phyloP scores from a whole-genome alignment of 1,140 invertebrate species.

The Hyles vespertilio region DNA sequence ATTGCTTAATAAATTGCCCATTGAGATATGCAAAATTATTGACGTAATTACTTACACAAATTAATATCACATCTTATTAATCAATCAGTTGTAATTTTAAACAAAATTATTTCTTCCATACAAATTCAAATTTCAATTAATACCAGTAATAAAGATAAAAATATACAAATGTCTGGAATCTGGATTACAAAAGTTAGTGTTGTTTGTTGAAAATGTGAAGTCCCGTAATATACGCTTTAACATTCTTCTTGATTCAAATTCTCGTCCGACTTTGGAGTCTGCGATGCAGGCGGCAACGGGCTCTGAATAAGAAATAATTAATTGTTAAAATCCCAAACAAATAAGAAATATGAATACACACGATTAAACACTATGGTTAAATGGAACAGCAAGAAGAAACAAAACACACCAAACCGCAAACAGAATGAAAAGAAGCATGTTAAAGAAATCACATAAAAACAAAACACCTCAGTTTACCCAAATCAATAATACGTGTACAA shows the following conservation, averaged over 20 bases:
- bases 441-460: constrained; percentile 12
- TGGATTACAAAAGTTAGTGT: constrained; percentile 48
- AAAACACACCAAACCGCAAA: constrained; percentile 18
- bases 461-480: constrained; percentile 30
- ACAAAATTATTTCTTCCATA: not conserved
- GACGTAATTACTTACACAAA: not conserved
- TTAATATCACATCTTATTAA: not conserved
- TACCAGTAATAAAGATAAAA: constrained; percentile 32
- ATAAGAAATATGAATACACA: constrained; percentile 2
- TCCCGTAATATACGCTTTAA: constrained; percentile 35
- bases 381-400: constrained; percentile 24
- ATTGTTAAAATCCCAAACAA: constrained; percentile 23
- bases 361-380: constrained; percentile 24
- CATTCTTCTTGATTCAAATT: constrained; percentile 78
- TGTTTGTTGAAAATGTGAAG: constrained; percentile 32
- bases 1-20: constrained; percentile 1
- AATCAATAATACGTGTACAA: constrained; percentile 77
- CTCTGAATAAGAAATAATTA: constrained; percentile 77
- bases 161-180: constrained; percentile 53
- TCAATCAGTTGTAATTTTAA: not conserved
- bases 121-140: constrained; percentile 20
- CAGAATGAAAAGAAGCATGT: constrained; percentile 7
- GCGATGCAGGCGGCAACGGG: constrained; percentile 77
- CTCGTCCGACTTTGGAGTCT: constrained; percentile 80
- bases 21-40: constrained; percentile 4